These are phyloP conservation scores for Leucoraja erinaceus DNA, from an alignment of 2,113 vertebrate genomes.

Conservation along the genomic window DNA sequence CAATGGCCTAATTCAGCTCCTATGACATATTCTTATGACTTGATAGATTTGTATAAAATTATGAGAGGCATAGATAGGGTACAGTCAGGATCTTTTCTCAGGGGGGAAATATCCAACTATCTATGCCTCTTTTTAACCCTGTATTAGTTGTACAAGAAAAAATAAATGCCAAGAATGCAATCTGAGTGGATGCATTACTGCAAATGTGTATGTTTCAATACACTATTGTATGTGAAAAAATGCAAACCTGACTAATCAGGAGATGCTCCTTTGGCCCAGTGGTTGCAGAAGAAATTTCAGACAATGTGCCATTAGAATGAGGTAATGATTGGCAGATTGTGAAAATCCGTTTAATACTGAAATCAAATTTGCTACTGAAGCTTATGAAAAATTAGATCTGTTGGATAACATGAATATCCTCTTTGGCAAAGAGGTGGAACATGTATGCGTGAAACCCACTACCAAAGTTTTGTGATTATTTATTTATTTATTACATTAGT, in stretches of 20 bases:
- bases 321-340: background rate
- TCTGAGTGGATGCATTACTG: background rate
- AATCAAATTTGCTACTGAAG: background rate
- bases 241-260: background rate
- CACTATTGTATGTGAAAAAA: background rate
- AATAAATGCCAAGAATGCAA: background rate
- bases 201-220: background rate
- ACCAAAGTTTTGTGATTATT: background rate
- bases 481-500: background rate
- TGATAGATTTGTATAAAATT: no score
- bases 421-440: background rate
- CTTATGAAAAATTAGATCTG: background rate
- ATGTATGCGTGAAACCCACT: background rate
- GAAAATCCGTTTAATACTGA: background rate
- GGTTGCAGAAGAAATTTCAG: background rate
- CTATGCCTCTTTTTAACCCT: background rate
- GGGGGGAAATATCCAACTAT: no score
- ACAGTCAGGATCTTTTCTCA: no score
- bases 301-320: background rate
- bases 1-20: no score
- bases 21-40: no score
- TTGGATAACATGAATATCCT: background rate
- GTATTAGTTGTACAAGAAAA: background rate
- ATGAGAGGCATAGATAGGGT: no score
- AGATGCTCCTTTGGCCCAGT: background rate